Conservation (phyloP, 1,140 invertebrate species). For the Bathynomus jamesi region DNA sequence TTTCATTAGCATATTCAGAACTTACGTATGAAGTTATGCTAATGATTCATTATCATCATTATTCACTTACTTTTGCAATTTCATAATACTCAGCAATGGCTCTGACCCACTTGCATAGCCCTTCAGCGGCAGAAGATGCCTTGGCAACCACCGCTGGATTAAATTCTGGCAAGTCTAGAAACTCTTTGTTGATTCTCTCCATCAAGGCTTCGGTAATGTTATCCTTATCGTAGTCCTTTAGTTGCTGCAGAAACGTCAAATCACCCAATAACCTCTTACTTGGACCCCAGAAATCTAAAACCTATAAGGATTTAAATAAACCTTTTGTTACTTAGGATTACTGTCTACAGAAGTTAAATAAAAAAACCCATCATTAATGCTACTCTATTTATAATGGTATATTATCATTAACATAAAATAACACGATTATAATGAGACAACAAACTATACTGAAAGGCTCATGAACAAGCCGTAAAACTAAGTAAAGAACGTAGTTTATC, state of each 20-base stretch:
- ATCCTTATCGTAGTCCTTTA: conserved; percentile 88
- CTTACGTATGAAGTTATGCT: too few species aligned
- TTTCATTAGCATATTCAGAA: too few species aligned
- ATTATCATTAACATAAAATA: too few species aligned
- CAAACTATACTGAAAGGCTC: too few species aligned
- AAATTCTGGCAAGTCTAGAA: conserved; percentile 70
- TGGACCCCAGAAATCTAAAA: conserved; percentile 88
- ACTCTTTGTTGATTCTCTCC: conserved; percentile 77
- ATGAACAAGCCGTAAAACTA: too few species aligned
- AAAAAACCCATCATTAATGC: too few species aligned
- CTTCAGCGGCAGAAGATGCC: conserved; percentile 85
- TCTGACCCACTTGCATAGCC: conserved; percentile 84
- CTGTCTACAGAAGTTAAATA: too few species aligned
- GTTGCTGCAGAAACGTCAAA: conserved; percentile 78
- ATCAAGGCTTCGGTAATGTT: conserved; percentile 71
- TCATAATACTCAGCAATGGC: conserved; percentile 39
- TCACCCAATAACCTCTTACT: conserved; percentile 85
- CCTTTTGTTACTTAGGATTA: too few species aligned
- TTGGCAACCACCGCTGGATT: conserved; percentile 79
- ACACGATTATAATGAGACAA: too few species aligned
- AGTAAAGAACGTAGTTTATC: too few species aligned
- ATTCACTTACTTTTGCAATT: conserved; percentile 27
- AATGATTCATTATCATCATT: background rate
- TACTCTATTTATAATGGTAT: too few species aligned
- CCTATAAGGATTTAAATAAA: conserved; percentile 39